Evolutionary conservation across 2,113 vertebrate genomes (phyloP).

Genomic region (Pipra filicauda): DNA sequence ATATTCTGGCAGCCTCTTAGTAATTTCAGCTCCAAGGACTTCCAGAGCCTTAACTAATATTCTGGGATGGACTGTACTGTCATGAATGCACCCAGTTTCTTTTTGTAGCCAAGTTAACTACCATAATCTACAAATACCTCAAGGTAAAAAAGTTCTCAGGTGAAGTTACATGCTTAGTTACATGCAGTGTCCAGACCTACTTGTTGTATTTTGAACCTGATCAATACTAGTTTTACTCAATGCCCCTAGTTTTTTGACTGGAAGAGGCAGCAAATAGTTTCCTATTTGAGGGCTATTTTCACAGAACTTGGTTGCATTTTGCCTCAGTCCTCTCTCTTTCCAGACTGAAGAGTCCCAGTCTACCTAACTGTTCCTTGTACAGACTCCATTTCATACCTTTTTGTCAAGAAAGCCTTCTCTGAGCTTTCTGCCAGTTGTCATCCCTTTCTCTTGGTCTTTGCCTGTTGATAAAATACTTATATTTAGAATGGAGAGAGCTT

Average conservation of each 20-base stretch:
- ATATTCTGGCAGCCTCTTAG: background rate
- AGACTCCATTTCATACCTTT: background rate
- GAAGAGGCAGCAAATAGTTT: background rate
- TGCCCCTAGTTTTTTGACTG: background rate
- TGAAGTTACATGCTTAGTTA: background rate
- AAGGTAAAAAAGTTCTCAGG: background rate
- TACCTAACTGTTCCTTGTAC: background rate
- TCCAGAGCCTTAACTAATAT: background rate
- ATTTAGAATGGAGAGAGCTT: background rate
- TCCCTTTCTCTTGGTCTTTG: background rate
- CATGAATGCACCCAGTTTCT: background rate
- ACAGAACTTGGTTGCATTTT: background rate
- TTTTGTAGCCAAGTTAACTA: background rate
- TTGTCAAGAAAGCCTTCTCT: background rate
- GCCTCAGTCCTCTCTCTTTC: background rate
- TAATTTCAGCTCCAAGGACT: background rate
- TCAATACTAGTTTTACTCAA: background rate
- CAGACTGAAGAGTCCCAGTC: background rate
- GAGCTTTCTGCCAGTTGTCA: background rate
- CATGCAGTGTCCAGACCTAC: background rate
- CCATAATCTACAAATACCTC: background rate
- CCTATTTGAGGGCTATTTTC: background rate
- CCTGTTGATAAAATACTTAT: fast-evolving
- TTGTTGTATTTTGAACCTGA: background rate
- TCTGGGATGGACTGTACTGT: background rate